phyloP scores from a whole-genome alignment of 2,113 vertebrate species.

The Ornithorhynchus anatinus region DNA sequence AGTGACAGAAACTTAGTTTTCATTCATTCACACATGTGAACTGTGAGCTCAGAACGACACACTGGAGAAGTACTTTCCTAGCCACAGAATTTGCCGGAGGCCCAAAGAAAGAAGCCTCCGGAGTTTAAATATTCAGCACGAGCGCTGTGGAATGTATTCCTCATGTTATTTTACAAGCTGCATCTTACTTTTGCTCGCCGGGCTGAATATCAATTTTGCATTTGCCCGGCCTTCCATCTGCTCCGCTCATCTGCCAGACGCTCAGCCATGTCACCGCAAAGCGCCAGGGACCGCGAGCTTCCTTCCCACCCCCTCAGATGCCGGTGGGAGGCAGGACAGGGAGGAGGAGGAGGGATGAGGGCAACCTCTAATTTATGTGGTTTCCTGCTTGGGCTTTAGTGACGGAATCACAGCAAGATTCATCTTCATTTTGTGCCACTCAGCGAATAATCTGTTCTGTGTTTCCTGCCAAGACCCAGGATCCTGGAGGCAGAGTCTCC shows the following conservation, averaged over 20 bases:
- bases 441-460: constrained; percentile 21
- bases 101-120: not conserved
- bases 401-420: constrained; percentile 46
- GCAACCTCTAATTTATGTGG: constrained; percentile 46
- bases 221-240: constrained; percentile 46
- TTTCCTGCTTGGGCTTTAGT: constrained; percentile 39
- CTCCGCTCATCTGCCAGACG: constrained; percentile 33
- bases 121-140: not conserved
- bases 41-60: not conserved
- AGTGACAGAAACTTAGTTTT: too few relatives aligned
- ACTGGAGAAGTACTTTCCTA: not conserved
- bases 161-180: not conserved
- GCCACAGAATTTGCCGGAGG: not conserved
- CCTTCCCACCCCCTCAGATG: constrained; percentile 22
- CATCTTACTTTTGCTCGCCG: constrained; percentile 8
- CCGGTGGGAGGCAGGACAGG: constrained; percentile 34
- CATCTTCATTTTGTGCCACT: constrained; percentile 7
- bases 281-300: constrained; percentile 30
- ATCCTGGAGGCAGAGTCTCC: not conserved
- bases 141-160: not conserved
- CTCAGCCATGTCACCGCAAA: constrained; percentile 32
- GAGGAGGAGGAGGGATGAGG: too few relatives aligned
- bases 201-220: constrained; percentile 28
- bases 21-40: too few relatives aligned
- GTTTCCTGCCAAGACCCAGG: constrained; percentile 33